A percentile compares a stretch with the other conserved stretches of the same genome.
Conservation (phyloP, 2,797 vertebrate species). For the Helarctos malayanus region DNA sequence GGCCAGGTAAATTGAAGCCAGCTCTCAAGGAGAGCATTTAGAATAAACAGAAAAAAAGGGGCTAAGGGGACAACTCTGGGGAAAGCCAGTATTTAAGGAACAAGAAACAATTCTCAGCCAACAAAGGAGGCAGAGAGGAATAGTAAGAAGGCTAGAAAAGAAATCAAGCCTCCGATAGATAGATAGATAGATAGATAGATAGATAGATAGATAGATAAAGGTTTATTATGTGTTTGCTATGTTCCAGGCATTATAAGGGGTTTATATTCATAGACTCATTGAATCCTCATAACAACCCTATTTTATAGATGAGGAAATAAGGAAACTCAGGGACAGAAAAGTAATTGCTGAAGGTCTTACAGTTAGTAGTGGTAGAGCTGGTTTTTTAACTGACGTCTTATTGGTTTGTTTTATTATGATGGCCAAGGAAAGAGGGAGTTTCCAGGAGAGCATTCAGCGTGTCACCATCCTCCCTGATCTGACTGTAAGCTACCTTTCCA, state of each 20-base stretch:
- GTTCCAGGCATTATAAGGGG: neutral
- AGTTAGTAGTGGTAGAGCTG: neutral
- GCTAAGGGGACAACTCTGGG: neutral
- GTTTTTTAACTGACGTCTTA: neutral
- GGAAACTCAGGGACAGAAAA: neutral
- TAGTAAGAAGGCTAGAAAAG: neutral
- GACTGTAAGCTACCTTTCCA: neutral
- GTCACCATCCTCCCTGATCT: neutral
- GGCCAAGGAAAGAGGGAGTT: neutral
- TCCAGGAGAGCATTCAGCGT: neutral
- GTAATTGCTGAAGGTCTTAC: neutral
- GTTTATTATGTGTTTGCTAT: slow-evolving; percentile 21
- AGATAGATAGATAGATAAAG: neutral
- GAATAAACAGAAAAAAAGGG: neutral
- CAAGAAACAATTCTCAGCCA: neutral
- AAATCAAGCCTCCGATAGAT: neutral
- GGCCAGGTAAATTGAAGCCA: neutral
- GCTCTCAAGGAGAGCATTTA: neutral
- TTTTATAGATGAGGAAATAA: slow-evolving; percentile 33
- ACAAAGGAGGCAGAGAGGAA: neutral
- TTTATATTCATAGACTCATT: slow-evolving; percentile 40
- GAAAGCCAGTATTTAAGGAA: slow-evolving; percentile 50
- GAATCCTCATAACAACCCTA: neutral
- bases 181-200: neutral
- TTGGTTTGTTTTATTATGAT: neutral